A percentile compares a stretch with the other conserved stretches of the same genome.
These are phyloP conservation scores for Apostichopus japonicus DNA, from an alignment of 35 echinoderm and acorn worm species.

Conservation along the genomic window DNA sequence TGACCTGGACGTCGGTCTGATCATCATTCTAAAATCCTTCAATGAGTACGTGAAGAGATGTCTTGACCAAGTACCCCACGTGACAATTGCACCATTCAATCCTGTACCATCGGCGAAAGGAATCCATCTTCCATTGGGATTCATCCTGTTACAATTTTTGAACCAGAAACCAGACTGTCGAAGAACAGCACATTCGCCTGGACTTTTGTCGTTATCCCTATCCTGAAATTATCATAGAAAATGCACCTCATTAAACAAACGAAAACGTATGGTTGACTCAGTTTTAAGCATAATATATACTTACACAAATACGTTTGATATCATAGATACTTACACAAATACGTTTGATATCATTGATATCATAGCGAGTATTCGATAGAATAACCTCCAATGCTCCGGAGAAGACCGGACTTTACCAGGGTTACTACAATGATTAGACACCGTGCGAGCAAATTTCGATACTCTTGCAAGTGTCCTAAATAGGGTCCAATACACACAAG, in stretches of 20 bases:
- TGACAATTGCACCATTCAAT: constrained; percentile 80
- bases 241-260: not conserved
- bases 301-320: no score
- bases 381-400: no score
- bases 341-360: no score
- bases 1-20: constrained; percentile 42
- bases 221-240: constrained; percentile 57
- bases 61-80: constrained; percentile 83
- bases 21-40: constrained; percentile 89
- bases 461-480: no score
- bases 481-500: no score
- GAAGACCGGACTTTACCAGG: no score
- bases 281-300: no score
- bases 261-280: no score
- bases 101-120: constrained; percentile 47
- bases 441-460: no score
- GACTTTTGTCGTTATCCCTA: constrained; percentile 67
- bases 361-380: no score
- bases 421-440: no score
- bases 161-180: constrained; percentile 90
- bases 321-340: no score
- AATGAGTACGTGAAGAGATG: constrained; percentile 76
- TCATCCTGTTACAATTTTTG: constrained; percentile 81
- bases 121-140: constrained; percentile 84
- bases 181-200: constrained; percentile 70